Base-by-base conservation (phyloP, 2,797 vertebrate genomes). In the Alauda arvensis region DNA sequence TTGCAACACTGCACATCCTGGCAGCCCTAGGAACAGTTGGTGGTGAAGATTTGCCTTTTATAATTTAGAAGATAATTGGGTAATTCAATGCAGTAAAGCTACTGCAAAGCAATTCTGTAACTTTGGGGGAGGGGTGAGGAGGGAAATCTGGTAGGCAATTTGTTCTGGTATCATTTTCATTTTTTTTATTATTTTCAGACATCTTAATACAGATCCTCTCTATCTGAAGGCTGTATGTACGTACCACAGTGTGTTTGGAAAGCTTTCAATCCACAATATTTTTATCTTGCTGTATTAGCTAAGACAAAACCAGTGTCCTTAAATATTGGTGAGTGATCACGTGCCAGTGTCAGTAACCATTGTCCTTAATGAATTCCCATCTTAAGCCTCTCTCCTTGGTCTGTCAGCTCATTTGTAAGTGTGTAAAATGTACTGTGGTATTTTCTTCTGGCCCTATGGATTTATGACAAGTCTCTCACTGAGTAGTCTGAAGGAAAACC, bases 61-160 rank as follows among this genome's bases (percentile, higher is more conserved):
- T 97, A 97, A 97, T 97, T 97, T 97, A 95, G 95, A 87, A 96
- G 96, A 95, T 97, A 97, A 97, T 97, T 97, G 96, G 95, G 95
- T 96, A 96, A 96, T 97, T 97, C 95, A 94, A 55, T 81, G 69
- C 87, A 92, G 85, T 94, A 94, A 95, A 94, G 90, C 55, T 78
- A 71, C 62, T 60, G 92, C 89, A 91, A 94, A 95, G 92, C 84
- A 91, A 87, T 93, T 93, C 91, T 93, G 84, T 91, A 93, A 91
- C 89, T 95, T 92, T 57, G 83, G 85, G 87, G 88, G 65, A 82
- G 70, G 81, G 56, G 46, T 56, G 31, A 55, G 56, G 42, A 57
- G 62, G 60, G 49, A 77, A 94, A 93, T 89, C 66, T 85, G 85
- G 75, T 82, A 51, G 79, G 29, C 60, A 77, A 81, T 95, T 96